phyloP scores from a whole-genome alignment of 2,113 vertebrate genomes.

The Tinamus guttatus region DNA sequence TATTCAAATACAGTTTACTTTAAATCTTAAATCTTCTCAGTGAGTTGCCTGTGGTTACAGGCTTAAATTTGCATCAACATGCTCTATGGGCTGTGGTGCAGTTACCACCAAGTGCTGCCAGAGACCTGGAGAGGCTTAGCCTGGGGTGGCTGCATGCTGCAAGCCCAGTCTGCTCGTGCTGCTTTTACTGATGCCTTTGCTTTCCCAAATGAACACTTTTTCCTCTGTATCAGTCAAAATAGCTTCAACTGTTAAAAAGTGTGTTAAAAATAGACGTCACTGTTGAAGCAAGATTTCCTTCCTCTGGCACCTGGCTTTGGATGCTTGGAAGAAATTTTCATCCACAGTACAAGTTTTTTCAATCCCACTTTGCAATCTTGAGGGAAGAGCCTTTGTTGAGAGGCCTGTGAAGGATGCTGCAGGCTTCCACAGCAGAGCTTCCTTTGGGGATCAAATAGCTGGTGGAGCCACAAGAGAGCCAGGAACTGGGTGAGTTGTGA shows the following conservation, averaged over 20 bases:
- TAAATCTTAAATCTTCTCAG: conserved; percentile 19
- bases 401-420: neutral
- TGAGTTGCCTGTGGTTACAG: conserved; percentile 32
- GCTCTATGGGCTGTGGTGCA: neutral
- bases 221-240: neutral
- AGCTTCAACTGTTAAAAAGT: neutral
- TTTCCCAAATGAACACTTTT: neutral
- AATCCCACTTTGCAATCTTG: neutral
- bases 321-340: neutral
- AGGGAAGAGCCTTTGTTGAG: neutral
- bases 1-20: neutral
- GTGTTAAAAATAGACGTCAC: neutral
- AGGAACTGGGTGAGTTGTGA: neutral
- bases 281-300: neutral
- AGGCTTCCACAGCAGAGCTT: neutral
- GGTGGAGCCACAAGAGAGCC: neutral
- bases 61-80: neutral
- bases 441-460: neutral
- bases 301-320: neutral
- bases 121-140: neutral
- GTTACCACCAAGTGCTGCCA: neutral
- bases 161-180: neutral
- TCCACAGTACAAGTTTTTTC: neutral
- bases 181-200: neutral
- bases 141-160: neutral